Conservation (phyloP, 2,797 vertebrate genomes). For the Mionectes olivaceus region DNA sequence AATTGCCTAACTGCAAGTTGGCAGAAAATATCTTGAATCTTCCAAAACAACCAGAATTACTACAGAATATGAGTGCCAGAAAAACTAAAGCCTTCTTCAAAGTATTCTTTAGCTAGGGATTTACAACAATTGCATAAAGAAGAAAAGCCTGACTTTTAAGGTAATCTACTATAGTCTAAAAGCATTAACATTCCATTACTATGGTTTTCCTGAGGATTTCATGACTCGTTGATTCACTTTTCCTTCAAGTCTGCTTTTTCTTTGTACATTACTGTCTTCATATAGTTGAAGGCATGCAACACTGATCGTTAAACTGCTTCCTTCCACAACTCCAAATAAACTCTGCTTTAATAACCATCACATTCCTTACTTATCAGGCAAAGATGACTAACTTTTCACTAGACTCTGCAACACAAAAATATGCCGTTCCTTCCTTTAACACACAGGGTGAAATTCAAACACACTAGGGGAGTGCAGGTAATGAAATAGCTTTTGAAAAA, state of each 20-base stretch:
- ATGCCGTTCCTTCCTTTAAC: background rate
- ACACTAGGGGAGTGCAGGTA: constrained; percentile 8
- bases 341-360: constrained; percentile 35
- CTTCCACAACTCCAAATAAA: constrained; percentile 66
- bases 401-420: background rate
- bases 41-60: constrained; percentile 80
- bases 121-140: constrained; percentile 79
- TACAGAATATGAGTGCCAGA: constrained; percentile 74
- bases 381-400: constrained; percentile 29
- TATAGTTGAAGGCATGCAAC: constrained; percentile 41
- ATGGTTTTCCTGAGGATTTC: constrained; percentile 81
- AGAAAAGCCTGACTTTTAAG: constrained; percentile 86
- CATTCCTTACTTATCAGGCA: constrained; percentile 56
- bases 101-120: constrained; percentile 81
- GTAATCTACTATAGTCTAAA: constrained; percentile 89
- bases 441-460: constrained; percentile 35
- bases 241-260: constrained; percentile 73
- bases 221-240: constrained; percentile 79
- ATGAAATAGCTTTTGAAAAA: constrained; percentile 42
- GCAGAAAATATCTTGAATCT: constrained; percentile 73
- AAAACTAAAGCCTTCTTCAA: constrained; percentile 79
- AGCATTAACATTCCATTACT: constrained; percentile 87
- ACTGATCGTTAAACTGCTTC: constrained; percentile 73
- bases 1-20: constrained; percentile 71
- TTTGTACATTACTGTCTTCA: constrained; percentile 67